phyloP scores from a whole-genome alignment of 2,113 vertebrate genomes.

The Heterotilapia buettikoferi region DNA sequence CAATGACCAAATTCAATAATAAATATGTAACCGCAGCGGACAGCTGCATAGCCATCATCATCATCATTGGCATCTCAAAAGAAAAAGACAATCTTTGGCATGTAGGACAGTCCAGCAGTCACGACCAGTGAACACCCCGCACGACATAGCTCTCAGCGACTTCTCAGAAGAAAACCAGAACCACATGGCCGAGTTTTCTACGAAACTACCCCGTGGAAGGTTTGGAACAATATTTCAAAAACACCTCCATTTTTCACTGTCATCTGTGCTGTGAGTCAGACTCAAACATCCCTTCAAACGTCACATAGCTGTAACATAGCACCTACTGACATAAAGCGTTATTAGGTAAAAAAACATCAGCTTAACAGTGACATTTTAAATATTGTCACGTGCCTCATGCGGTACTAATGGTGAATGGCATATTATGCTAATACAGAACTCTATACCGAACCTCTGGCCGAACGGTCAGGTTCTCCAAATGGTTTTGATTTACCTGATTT shows the following conservation, averaged over 20 bases:
- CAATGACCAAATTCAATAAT: neutral
- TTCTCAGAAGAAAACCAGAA: constrained; percentile 47
- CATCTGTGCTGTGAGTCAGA: neutral
- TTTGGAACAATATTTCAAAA: neutral
- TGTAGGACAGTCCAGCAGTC: neutral
- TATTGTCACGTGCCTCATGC: neutral
- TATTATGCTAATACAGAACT: neutral
- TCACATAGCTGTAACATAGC: neutral
- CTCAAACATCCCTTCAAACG: neutral
- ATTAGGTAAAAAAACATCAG: neutral
- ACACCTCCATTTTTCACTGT: constrained; percentile 16
- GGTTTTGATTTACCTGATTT: neutral
- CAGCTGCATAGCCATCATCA: neutral
- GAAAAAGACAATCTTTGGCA: neutral
- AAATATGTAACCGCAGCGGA: neutral
- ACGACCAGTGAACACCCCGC: neutral
- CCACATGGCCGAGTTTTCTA: constrained; percentile 18
- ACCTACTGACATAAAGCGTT: neutral
- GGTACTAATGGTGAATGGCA: neutral
- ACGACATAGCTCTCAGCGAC: neutral
- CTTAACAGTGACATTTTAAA: neutral
- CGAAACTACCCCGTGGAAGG: neutral
- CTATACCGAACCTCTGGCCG: neutral
- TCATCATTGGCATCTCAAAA: neutral
- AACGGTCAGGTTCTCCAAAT: neutral